Percentiles rank a stretch among this genome's conserved stretches.
Evolutionary conservation across 2,888 invertebrate species (phyloP).

Genomic region (Chrysotoxum bicinctum): DNA sequence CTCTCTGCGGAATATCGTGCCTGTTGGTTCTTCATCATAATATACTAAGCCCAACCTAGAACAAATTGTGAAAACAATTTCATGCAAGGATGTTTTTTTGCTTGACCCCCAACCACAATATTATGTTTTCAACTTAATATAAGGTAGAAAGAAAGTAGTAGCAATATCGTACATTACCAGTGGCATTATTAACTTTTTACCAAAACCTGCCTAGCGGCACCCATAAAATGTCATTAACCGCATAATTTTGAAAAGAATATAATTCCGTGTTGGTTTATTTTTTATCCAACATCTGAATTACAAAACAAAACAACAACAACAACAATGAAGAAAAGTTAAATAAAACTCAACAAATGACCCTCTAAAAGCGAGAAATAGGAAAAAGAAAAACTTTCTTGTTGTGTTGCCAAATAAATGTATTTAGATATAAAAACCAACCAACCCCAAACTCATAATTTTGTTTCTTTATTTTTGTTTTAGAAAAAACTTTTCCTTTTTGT

Average conservation of each 20-base stretch:
- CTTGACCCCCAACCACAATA: slow-evolving; percentile 14
- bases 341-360: slow-evolving; percentile 32
- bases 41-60: slow-evolving; percentile 18
- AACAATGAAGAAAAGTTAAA: not conserved
- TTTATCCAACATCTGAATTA: not conserved
- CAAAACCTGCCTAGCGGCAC: slow-evolving; percentile 25
- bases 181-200: slow-evolving; percentile 20
- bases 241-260: slow-evolving; percentile 40
- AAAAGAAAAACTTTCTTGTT: not conserved
- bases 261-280: slow-evolving; percentile 19
- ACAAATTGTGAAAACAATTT: slow-evolving; percentile 36
- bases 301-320: not conserved
- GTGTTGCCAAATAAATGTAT: not conserved
- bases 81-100: slow-evolving; percentile 28
- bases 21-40: slow-evolving; percentile 12
- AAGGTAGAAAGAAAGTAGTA: not conserved
- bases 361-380: slow-evolving; percentile 4
- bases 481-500: slow-evolving; percentile 52
- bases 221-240: slow-evolving; percentile 60
- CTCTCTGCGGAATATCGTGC: not conserved
- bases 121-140: not conserved
- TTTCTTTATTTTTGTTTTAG: slow-evolving; percentile 24
- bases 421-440: slow-evolving; percentile 8
- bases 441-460: slow-evolving; percentile 28
- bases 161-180: slow-evolving; percentile 14